These are phyloP conservation scores for Synaphobranchus kaupii DNA, from an alignment of 2,797 vertebrate species.

Conservation along the genomic window DNA sequence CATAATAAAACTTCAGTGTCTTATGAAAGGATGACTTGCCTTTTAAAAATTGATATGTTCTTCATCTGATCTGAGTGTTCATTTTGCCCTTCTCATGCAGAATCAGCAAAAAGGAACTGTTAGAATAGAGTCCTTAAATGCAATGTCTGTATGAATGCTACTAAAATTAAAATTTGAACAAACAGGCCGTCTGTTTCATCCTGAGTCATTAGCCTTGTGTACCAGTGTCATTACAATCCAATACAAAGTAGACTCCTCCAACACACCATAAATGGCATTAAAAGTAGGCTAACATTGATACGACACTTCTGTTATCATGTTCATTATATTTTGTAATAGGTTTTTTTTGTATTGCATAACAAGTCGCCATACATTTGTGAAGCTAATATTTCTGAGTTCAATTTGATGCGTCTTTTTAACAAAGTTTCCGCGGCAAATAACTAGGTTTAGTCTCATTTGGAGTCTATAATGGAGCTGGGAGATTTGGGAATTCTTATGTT, in stretches of 20 bases:
- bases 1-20: background rate
- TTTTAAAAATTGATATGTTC: background rate
- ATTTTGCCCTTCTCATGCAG: background rate
- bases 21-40: background rate
- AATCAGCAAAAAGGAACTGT: background rate
- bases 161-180: background rate
- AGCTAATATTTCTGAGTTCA: background rate
- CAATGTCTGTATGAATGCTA: background rate
- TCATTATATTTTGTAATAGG: background rate
- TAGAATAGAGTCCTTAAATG: background rate
- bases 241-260: background rate
- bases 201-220: background rate
- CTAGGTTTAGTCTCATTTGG: background rate
- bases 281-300: background rate
- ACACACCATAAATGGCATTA: background rate
- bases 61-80: background rate
- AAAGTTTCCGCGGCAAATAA: background rate
- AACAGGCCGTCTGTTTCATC: background rate
- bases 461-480: background rate
- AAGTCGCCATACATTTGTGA: background rate
- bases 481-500: constrained; percentile 35
- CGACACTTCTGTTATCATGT: background rate
- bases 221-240: background rate
- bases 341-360: constrained; percentile 3
- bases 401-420: background rate